phyloP scores from a whole-genome alignment of 2,113 vertebrate species.

The Asarcornis scutulata region DNA sequence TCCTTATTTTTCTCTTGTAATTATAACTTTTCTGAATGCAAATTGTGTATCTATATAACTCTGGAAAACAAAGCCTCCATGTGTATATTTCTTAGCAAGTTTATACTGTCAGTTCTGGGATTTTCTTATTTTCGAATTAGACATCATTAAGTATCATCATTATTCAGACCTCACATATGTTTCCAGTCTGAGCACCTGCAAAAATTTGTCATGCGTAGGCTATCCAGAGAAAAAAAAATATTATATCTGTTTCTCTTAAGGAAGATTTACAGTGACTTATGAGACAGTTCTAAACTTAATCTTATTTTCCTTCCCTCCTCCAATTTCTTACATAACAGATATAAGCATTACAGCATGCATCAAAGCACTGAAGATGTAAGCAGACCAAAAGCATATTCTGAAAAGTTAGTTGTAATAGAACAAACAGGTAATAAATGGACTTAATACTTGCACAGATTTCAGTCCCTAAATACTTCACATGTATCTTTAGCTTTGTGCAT shows the following conservation, averaged over 20 bases:
- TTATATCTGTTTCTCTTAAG: not conserved
- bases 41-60: not conserved
- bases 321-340: not conserved
- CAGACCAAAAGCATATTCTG: not conserved
- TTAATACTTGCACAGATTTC: not conserved
- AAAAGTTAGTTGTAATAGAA: not conserved
- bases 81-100: not conserved
- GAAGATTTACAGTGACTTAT: not conserved
- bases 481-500: not conserved
- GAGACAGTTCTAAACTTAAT: not conserved
- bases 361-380: not conserved
- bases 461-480: not conserved
- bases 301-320: not conserved
- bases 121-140: not conserved
- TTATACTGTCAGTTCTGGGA: not conserved
- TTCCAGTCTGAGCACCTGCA: slow-evolving; percentile 36
- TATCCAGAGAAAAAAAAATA: not conserved
- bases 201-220: slow-evolving; percentile 20
- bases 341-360: not conserved
- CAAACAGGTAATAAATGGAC: not conserved
- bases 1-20: not conserved
- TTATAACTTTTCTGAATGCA: not conserved
- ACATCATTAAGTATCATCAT: not conserved
- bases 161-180: not conserved
- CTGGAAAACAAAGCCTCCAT: not conserved